Percentiles rank a stretch among this genome's conserved stretches.
Evolutionary conservation across 2,113 vertebrate genomes (phyloP).

Genomic region (Rana temporaria): DNA sequence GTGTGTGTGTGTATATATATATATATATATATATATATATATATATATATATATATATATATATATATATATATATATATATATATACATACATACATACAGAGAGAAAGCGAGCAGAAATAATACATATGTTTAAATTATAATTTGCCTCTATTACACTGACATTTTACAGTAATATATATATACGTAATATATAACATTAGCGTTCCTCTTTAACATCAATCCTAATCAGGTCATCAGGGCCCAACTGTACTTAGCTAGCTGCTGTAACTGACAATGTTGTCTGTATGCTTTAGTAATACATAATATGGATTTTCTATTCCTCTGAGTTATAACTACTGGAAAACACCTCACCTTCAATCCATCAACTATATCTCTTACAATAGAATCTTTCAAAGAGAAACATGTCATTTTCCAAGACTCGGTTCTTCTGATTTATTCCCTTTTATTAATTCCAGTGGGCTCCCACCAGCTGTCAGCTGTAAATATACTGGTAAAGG

Average conservation of each 20-base stretch:
- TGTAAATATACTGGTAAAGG: slow-evolving; percentile 23
- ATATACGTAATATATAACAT: no score
- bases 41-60: no score
- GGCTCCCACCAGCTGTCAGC: slow-evolving; percentile 28
- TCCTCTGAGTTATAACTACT: slow-evolving; percentile 1
- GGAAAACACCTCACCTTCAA: slow-evolving; percentile 18
- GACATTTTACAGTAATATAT: no score
- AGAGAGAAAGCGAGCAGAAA: no score
- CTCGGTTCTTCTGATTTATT: slow-evolving; percentile 2
- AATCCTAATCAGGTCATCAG: background rate
- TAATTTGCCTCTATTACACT: no score
- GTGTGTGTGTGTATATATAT: no score
- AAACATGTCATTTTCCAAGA: slow-evolving; percentile 15
- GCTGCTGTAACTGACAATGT: background rate
- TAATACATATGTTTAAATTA: no score
- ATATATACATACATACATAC: no score
- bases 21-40: no score
- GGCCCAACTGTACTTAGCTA: background rate
- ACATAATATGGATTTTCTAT: slow-evolving; percentile 31
- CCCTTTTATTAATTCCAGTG: slow-evolving; percentile 7
- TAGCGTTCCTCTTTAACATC: no score
- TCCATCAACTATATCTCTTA: background rate
- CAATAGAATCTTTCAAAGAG: background rate
- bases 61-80: no score
- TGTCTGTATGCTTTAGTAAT: background rate